phyloP scores from a whole-genome alignment of 2,888 invertebrate genomes.

The Rhagophthalmus giganteus region DNA sequence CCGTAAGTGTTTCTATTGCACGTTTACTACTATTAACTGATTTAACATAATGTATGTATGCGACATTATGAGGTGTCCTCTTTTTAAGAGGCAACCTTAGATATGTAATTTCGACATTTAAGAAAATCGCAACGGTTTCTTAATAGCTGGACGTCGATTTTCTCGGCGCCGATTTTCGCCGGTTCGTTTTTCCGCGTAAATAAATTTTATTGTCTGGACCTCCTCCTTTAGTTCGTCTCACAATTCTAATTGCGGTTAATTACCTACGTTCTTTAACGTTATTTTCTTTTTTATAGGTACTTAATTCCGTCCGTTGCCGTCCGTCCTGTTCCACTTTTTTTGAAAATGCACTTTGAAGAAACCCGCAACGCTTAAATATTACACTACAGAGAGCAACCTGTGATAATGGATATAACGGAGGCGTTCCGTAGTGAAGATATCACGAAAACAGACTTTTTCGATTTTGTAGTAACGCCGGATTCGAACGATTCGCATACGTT shows the following conservation, averaged over 20 bases:
- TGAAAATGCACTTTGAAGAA: conserved; percentile 12
- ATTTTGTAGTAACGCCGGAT: conserved; percentile 82
- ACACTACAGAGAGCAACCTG: conserved; percentile 47
- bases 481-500: conserved; percentile 66
- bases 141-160: no score
- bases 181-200: conserved; percentile 3
- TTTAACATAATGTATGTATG: conserved; percentile 1
- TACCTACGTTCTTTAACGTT: background rate
- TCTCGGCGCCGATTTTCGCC: background rate
- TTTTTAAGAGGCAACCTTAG: background rate
- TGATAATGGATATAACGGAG: conserved; percentile 83
- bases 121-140: no score
- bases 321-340: conserved; percentile 3
- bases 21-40: no score
- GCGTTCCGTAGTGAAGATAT: conserved; percentile 77
- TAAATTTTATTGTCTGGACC: conserved; percentile 4
- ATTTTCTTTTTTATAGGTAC: conserved; percentile 14
- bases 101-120: no score
- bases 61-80: no score
- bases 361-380: conserved; percentile 3
- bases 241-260: no score
- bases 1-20: no score
- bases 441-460: conserved; percentile 86
- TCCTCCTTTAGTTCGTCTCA: no score
- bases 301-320: conserved; percentile 11